These are phyloP conservation scores for Menidia menidia DNA, from an alignment of 2,797 vertebrate species.

Conservation along the genomic window DNA sequence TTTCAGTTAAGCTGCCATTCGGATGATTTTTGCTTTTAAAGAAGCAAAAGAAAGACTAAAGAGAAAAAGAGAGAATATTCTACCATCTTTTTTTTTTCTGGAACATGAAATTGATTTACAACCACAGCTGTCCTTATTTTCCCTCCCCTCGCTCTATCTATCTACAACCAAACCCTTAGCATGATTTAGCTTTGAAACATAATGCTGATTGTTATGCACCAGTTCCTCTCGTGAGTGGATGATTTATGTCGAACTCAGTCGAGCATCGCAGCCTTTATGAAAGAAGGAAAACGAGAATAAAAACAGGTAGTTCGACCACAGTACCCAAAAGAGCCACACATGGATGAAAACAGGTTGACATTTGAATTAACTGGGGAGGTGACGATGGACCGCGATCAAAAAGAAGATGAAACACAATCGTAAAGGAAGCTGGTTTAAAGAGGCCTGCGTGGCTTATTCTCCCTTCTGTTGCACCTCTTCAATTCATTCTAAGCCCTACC, in stretches of 20 bases:
- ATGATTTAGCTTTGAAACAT: conserved; percentile 71
- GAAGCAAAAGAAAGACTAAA: neutral
- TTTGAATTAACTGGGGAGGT: conserved; percentile 47
- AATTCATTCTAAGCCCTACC: conserved; percentile 36
- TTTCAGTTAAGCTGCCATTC: neutral
- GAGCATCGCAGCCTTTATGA: conserved; percentile 31
- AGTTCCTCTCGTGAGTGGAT: conserved; percentile 52
- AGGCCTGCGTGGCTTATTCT: conserved; percentile 60
- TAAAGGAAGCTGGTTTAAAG: conserved; percentile 65
- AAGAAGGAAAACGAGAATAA: neutral
- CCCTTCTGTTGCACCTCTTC: conserved; percentile 50
- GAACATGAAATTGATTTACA: conserved; percentile 67
- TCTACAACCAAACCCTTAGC: conserved; percentile 51
- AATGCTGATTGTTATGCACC: conserved; percentile 61
- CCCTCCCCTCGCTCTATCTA: conserved; percentile 28
- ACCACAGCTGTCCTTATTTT: conserved; percentile 50
- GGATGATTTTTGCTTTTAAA: neutral
- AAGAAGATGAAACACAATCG: conserved; percentile 37
- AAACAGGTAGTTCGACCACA: conserved; percentile 38
- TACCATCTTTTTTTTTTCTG: conserved; percentile 58
- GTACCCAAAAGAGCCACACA: conserved; percentile 37
- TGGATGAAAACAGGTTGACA: conserved; percentile 51
- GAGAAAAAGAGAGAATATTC: conserved; percentile 23
- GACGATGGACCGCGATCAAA: conserved; percentile 36
- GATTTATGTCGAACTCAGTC: conserved; percentile 48